A percentile compares a stretch with the other conserved stretches of the same genome.
Conservation (phyloP, 2,113 vertebrate species). For the Neodontobutis hainanensis region DNA sequence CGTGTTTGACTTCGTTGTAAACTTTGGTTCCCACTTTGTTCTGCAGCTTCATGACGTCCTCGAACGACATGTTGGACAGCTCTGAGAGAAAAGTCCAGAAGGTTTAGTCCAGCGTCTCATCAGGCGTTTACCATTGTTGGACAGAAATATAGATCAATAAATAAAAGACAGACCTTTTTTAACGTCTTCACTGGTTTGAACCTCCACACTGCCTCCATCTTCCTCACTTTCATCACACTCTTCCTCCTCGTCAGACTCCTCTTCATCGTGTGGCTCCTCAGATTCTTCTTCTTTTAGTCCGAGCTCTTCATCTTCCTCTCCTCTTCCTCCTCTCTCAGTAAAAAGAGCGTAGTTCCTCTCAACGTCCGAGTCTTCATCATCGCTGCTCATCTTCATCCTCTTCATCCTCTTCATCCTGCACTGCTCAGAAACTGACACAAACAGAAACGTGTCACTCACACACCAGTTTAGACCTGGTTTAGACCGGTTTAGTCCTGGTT, state of each 20-base stretch:
- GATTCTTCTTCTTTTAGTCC: not conserved
- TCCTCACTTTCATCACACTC: not conserved
- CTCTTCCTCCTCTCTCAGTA: slow-evolving; percentile 11
- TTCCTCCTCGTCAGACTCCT: not conserved
- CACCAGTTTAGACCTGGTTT: no score
- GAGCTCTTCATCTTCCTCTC: not conserved
- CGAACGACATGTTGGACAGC: slow-evolving; percentile 78
- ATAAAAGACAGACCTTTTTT: slow-evolving; percentile 43
- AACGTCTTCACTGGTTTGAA: slow-evolving; percentile 44
- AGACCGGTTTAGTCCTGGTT: no score
- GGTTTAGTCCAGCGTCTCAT: not conserved
- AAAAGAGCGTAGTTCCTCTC: slow-evolving; percentile 55
- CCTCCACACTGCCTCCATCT: slow-evolving; percentile 12
- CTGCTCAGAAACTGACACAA: no score
- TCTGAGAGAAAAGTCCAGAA: slow-evolving; percentile 39
- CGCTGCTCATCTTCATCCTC: slow-evolving; percentile 1
- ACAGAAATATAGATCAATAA: no score
- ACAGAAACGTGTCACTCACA: no score
- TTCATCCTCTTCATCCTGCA: slow-evolving; percentile 3
- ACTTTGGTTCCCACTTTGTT: slow-evolving; percentile 76
- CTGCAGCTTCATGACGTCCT: slow-evolving; percentile 76
- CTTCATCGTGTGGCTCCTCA: not conserved
- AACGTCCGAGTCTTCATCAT: slow-evolving; percentile 42
- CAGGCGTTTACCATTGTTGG: no score
- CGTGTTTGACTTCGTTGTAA: slow-evolving; percentile 67